A percentile compares a stretch with the other conserved stretches of the same genome.
phyloP scores from a whole-genome alignment of 2,113 vertebrate species.

The Jaculus jaculus region DNA sequence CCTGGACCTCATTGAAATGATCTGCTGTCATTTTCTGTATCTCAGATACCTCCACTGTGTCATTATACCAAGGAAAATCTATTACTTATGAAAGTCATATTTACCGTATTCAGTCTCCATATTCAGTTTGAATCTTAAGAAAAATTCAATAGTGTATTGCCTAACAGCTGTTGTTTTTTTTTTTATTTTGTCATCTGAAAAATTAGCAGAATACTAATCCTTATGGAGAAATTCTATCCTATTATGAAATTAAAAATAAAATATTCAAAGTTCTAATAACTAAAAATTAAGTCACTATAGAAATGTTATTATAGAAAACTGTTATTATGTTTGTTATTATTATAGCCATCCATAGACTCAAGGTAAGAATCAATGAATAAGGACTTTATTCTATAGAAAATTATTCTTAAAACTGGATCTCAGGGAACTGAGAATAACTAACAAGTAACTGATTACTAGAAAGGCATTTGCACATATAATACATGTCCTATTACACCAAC shows the following conservation, averaged over 20 bases:
- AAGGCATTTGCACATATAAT: neutral
- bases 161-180: neutral
- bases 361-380: neutral
- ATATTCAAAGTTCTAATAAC: neutral
- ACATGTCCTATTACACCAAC: neutral
- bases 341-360: neutral
- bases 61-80: neutral
- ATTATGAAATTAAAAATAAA: neutral
- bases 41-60: neutral
- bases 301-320: neutral
- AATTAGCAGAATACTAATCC: neutral
- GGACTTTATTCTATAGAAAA: neutral
- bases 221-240: neutral
- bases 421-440: neutral
- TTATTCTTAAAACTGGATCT: neutral
- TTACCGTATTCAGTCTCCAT: neutral
- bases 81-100: neutral
- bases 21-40: neutral
- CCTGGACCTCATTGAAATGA: neutral
- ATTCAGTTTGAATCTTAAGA: constrained; percentile 4
- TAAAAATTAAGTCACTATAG: neutral
- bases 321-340: neutral
- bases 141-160: neutral
- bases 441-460: neutral
- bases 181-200: constrained; percentile 25